Base-by-base conservation (phyloP, 2,888 invertebrate genomes). In the Coecobrya sp. region DNA sequence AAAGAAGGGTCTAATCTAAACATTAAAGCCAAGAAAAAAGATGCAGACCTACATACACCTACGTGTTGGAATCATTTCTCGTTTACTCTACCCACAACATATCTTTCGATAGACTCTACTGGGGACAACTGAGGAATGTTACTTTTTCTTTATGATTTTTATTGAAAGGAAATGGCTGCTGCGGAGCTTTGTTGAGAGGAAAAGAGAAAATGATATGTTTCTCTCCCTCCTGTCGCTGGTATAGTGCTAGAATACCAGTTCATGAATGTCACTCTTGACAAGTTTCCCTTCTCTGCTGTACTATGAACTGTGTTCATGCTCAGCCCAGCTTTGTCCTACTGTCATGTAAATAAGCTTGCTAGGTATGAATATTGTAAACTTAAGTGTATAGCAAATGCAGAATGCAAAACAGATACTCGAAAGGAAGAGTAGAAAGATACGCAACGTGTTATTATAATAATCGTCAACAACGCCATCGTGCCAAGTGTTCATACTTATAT, bases 251-350 rank as follows among this genome's bases (percentile, higher is more conserved):
- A 22, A 76, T 76, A 49, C 16, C 49, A 49, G 49, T 76, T 49
- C 76, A 76, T 76, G 49, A 76, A 49, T 76, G 76, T 76, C 76
- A 76, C 76, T 76, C 49, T 49, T 76, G 76, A 76, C 76, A 76
- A 76, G 76, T 76, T 76, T 76, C 49, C 16, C 76, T 49, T 25
- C 27, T 45, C 19, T 19, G 22, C 45, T 73, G 45, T n/a, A n/a
- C 22, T 73, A 2, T 2, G 16, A 68, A 19, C 11, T 42, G 42
- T 73, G 73, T 73, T 13, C 42, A 73, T 42, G 1, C 59, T 62
- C 36, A 7, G 3, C 10, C 22, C 5, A 5, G 8, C 42, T 36
- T 73, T 5, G 19, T 5, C 10, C 8, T 13, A 11, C 3, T 30
- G 13, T 42, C 73, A 36, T 73, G 73, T 42, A 19, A 42, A 19